Conservation (phyloP, 2,113 vertebrate genomes). For the Suricata suricatta region DNA sequence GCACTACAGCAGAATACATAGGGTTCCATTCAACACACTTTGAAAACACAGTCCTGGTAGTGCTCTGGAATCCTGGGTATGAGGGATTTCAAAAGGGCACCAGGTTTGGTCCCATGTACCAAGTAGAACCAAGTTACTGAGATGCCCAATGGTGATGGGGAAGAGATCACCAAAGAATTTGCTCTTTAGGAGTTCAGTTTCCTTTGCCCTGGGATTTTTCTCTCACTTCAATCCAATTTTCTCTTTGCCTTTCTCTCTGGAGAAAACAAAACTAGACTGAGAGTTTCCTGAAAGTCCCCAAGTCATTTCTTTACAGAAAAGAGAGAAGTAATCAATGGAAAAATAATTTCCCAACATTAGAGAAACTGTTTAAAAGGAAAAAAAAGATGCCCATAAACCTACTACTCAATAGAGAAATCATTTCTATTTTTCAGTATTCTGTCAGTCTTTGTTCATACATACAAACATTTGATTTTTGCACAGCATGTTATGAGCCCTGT, state of each 20-base stretch:
- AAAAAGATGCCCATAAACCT: neutral
- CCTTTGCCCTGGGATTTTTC: neutral
- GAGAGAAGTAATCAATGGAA: neutral
- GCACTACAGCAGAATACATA: neutral
- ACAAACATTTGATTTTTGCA: neutral
- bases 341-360: conserved; percentile 20
- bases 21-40: neutral
- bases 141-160: neutral
- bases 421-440: neutral
- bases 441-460: neutral
- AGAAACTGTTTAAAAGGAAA: neutral
- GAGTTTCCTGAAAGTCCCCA: neutral
- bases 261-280: neutral
- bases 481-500: neutral
- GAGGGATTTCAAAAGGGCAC: neutral
- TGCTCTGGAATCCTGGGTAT: neutral
- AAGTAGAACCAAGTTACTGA: neutral
- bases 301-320: neutral
- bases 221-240: neutral
- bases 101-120: neutral
- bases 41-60: neutral
- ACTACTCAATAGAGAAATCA: neutral
- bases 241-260: neutral
- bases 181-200: neutral
- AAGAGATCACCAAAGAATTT: neutral